These are phyloP conservation scores for Mallotus villosus DNA, from an alignment of 2,797 vertebrate species.

Conservation along the genomic window DNA sequence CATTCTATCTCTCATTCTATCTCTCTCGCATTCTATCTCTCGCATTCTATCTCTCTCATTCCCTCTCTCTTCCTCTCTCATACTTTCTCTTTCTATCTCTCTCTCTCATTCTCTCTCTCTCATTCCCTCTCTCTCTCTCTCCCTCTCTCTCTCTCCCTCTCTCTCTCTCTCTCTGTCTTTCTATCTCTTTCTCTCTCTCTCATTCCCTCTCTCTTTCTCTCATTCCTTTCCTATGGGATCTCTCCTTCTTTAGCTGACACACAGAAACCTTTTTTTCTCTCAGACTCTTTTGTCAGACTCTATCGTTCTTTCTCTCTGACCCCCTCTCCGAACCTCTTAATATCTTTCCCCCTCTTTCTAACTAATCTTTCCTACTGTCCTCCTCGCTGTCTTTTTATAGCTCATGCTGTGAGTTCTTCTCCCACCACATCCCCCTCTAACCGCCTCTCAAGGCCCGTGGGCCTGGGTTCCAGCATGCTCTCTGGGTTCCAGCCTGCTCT, in stretches of 20 bases:
- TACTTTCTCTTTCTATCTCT: neutral
- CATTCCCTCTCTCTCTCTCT: neutral
- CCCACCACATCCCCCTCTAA: constrained; percentile 20
- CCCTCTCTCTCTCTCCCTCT: neutral
- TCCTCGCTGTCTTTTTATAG: constrained; percentile 8
- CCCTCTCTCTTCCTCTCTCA: neutral
- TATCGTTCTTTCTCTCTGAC: too few species aligned
- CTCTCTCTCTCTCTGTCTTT: neutral
- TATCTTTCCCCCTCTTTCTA: neutral
- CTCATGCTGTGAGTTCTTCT: constrained; percentile 17
- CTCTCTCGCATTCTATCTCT: too few species aligned
- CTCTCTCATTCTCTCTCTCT: neutral
- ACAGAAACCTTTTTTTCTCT: too few species aligned
- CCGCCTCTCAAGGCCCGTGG: neutral
- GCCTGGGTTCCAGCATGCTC: constrained; percentile 17
- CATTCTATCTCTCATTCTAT: constrained; percentile 6
- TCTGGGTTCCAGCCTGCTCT: too few species aligned
- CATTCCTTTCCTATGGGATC: too few species aligned
- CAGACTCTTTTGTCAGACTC: too few species aligned
- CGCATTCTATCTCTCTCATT: neutral
- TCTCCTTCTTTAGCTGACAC: too few species aligned
- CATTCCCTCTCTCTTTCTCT: neutral
- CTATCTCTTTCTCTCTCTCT: neutral
- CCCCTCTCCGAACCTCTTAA: neutral
- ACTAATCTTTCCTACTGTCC: neutral